These are phyloP conservation scores for Grantiella picta DNA, from an alignment of 2,113 vertebrate genomes.

Conservation along the genomic window DNA sequence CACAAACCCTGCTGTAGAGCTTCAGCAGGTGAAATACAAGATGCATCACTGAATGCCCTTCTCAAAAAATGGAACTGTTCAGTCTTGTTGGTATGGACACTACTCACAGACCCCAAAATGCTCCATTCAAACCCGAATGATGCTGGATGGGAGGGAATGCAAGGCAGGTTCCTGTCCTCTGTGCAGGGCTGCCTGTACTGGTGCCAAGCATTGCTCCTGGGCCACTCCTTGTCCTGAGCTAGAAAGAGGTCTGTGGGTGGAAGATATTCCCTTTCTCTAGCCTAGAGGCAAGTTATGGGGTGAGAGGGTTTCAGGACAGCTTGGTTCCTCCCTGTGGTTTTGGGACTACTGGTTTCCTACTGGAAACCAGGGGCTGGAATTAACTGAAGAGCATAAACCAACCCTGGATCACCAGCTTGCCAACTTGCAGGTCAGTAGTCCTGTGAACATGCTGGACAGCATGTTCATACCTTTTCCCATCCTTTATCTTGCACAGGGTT, in stretches of 20 bases:
- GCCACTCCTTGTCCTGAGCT: accelerated
- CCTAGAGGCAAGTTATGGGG: not conserved
- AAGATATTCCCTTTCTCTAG: not conserved
- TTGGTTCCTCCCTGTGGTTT: not conserved
- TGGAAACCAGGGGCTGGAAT: not conserved
- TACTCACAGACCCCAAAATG: not conserved
- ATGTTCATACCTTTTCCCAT: too few species aligned
- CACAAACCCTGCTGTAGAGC: not conserved
- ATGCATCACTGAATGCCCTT: not conserved
- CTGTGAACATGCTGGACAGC: not conserved
- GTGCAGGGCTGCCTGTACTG: not conserved
- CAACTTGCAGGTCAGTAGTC: not conserved
- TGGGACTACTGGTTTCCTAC: not conserved
- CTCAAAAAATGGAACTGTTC: not conserved
- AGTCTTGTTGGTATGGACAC: not conserved
- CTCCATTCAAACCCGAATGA: not conserved
- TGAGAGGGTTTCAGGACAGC: not conserved
- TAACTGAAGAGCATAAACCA: not conserved
- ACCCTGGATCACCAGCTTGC: not conserved
- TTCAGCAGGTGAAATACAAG: not conserved
- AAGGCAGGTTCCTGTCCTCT: not conserved
- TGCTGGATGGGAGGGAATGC: not conserved
- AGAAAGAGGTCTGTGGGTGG: not conserved
- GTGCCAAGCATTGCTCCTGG: accelerated
- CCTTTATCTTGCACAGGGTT: not conserved